phyloP scores from a whole-genome alignment of 1,140 invertebrate species.

The Globodera ellingtonae region DNA sequence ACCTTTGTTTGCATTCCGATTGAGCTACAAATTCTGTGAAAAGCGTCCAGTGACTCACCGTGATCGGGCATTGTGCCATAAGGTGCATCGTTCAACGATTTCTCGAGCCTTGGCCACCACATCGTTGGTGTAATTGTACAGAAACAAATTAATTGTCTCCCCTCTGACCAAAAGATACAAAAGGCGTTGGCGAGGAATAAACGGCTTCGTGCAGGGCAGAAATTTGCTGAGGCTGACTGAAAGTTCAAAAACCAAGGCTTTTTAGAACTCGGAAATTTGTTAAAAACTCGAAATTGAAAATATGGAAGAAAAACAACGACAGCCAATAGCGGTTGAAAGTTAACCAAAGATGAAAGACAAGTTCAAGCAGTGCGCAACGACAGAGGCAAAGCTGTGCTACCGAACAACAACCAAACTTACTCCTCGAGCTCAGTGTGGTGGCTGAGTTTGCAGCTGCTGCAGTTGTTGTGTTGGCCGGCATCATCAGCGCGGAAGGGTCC shows the following conservation, averaged over 20 bases:
- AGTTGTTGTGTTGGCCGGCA: background rate
- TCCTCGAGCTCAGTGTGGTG: background rate
- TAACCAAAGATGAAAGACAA: background rate
- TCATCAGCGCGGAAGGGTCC: background rate
- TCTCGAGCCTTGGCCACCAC: conserved; percentile 27
- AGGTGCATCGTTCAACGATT: conserved; percentile 19
- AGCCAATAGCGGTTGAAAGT: background rate
- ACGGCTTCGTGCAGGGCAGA: conserved; percentile 40
- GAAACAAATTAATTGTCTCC: conserved; percentile 45
- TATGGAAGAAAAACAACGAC: background rate
- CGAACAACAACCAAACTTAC: background rate
- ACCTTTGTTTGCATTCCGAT: background rate
- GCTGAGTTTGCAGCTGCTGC: background rate
- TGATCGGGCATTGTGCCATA: conserved; percentile 55
- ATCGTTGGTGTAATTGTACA: conserved; percentile 50
- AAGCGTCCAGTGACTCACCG: background rate
- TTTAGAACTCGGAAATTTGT: background rate
- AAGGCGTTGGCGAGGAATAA: conserved; percentile 51
- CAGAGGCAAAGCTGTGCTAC: background rate
- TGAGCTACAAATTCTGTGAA: too few species aligned
- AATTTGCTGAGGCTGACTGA: conserved; percentile 43
- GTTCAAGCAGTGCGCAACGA: background rate
- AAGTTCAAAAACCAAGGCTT: background rate
- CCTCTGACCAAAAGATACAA: conserved; percentile 41
- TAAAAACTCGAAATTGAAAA: background rate